Evolutionary conservation across 2,888 invertebrate genomes (phyloP), one percentile per base, ranked within the genome.

Genomic region (Agriopis leucophaearia): DNA sequence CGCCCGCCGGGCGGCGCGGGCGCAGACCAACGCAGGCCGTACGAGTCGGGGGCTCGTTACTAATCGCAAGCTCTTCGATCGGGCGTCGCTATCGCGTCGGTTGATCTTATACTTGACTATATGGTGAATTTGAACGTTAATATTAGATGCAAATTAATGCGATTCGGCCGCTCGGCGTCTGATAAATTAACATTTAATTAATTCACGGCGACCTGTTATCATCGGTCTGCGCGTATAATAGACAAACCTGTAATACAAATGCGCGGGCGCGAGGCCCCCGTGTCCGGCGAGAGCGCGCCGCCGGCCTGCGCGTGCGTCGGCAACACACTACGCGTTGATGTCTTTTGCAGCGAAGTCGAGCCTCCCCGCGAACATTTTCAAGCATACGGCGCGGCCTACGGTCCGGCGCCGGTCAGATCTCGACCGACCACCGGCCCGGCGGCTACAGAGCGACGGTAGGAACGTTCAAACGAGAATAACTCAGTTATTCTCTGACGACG

Each of bases 61-160:
- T 27, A 27, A 27, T 27, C 27, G 27, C 27, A 27, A n/a, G 13
- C n/a, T n/a, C 13, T 44, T 44, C 44, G 7, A 48, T 18, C 6
- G 1, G 8, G 48, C 6, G 0, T 1, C 10, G n/a, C 6, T 10
- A 1, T 18, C 10, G 18, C 18, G 18, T 9, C 18, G 12, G 18
- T 9, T 27, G 48, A 48, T 27, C 48, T 48, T 48, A 27, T 18
- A 18, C 48, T 48, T 18, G 10, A 4, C 0, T 7, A 10, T 13
- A 42, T 42, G 7, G 36, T 51, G n/a, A 2, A 51, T 51, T 36
- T 7, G 51, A 13, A 35, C 51, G 16, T 35, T 15, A 38, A 45
- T 42, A 48, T 63, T 42, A 15, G n/a, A 63, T 63, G 55, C 16
- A 63, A 63, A 63, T 63, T 6, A 56, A 27, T 35, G 47, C 55